Conservation (phyloP, 2,888 invertebrate genomes). For the Toxonevra muliebris region DNA sequence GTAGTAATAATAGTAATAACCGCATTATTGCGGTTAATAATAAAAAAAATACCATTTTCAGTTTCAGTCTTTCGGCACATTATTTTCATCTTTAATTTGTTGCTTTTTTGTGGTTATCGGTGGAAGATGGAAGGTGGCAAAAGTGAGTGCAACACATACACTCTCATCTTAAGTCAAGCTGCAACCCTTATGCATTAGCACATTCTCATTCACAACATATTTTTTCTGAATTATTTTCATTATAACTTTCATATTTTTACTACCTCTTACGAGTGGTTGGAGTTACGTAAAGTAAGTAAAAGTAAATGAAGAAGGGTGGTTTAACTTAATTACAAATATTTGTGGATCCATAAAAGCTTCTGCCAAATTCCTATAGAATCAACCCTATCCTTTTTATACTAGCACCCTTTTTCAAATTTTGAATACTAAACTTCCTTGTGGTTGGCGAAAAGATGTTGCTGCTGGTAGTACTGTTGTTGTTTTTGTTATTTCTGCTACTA, state of each 20-base stretch:
- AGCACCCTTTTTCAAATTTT: neutral
- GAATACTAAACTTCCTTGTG: neutral
- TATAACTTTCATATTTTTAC: constrained; percentile 26
- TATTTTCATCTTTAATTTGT: neutral
- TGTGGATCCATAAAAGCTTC: too few relatives aligned
- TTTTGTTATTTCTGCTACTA: neutral
- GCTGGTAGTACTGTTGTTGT: neutral
- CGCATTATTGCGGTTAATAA: constrained; percentile 59
- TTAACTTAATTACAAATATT: too few relatives aligned
- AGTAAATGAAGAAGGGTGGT: too few relatives aligned
- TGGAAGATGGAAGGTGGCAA: neutral
- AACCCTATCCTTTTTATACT: too few relatives aligned
- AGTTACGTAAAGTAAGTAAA: too few relatives aligned
- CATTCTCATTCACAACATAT: constrained; percentile 42
- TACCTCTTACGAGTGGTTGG: too few relatives aligned
- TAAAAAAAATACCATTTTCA: constrained; percentile 48
- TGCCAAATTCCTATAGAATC: too few relatives aligned
- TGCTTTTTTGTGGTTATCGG: too few relatives aligned
- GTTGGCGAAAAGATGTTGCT: constrained; percentile 4
- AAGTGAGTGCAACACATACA: neutral
- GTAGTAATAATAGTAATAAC: constrained; percentile 48
- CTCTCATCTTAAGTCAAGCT: neutral
- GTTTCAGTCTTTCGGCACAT: neutral
- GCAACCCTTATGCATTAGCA: neutral
- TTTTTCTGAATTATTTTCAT: constrained; percentile 53